Conservation (phyloP, 2,113 vertebrate genomes). For the Cephalophus harveyi region DNA sequence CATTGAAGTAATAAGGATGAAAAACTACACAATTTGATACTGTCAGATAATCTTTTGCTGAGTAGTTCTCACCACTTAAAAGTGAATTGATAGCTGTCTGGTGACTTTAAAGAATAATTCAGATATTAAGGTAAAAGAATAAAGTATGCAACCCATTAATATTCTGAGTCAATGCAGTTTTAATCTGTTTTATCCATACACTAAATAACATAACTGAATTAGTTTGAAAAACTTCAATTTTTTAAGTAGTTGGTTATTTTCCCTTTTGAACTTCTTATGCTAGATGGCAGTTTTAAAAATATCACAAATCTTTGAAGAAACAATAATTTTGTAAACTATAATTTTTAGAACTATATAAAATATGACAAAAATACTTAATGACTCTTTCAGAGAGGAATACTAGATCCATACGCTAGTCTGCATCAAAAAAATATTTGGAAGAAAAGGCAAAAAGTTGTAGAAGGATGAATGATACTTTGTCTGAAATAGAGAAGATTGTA, state of each 20-base stretch:
- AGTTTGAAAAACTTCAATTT: not conserved
- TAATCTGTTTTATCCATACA: not conserved
- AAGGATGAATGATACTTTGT: not conserved
- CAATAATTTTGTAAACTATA: not conserved
- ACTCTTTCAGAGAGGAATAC: not conserved
- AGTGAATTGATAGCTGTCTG: not conserved
- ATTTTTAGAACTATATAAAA: not conserved
- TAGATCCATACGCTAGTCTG: not conserved
- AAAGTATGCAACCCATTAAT: not conserved
- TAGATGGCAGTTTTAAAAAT: not conserved
- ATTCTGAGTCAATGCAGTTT: not conserved
- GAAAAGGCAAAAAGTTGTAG: not conserved
- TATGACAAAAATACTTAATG: not conserved
- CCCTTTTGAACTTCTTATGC: not conserved
- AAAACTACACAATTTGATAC: not conserved
- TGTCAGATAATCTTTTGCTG: not conserved
- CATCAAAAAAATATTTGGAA: conserved; percentile 2
- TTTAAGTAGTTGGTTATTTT: not conserved
- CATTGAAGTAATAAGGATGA: not conserved
- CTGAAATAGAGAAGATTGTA: not conserved
- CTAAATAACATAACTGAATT: not conserved
- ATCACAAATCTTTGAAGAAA: not conserved
- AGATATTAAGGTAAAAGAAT: not conserved
- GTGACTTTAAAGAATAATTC: not conserved
- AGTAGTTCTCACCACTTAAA: not conserved